Evolutionary conservation across 2,888 invertebrate species (phyloP).

Genomic region (Drosophila fulvimacula): DNA sequence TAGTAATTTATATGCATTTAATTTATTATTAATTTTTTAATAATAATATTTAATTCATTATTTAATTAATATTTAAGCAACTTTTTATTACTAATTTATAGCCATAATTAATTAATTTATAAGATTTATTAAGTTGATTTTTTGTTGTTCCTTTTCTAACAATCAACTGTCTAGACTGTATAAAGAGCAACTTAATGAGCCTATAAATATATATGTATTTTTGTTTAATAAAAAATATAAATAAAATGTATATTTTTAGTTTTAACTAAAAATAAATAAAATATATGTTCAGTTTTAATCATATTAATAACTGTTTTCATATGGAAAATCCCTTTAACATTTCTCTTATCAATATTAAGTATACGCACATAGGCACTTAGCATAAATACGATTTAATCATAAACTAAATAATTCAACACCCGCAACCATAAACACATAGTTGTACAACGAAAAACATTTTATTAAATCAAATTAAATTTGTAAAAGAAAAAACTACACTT

Average conservation of each 20-base stretch:
- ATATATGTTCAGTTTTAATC: background rate
- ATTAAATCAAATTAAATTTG: constrained; percentile 21
- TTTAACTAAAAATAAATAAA: background rate
- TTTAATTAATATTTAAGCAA: too few species aligned
- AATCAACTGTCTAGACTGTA: constrained; percentile 5
- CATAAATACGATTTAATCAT: background rate
- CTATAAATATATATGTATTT: background rate
- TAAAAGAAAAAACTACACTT: constrained; percentile 18
- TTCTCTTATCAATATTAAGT: background rate
- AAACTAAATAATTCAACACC: constrained; percentile 23
- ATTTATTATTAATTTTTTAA: background rate
- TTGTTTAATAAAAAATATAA: background rate
- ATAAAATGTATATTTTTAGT: background rate
- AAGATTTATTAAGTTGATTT: background rate
- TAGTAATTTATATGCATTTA: background rate
- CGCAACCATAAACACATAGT: constrained; percentile 22
- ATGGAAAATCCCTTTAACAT: too few species aligned
- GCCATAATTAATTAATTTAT: background rate
- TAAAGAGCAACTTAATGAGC: background rate
- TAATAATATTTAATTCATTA: too few species aligned
- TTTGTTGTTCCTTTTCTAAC: background rate
- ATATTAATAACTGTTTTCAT: background rate
- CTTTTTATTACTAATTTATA: background rate
- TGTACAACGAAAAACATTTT: constrained; percentile 5
- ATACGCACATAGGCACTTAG: background rate